phyloP scores from a whole-genome alignment of 53 echinoderm and acorn worm species.

The Holothuria leucospilota region DNA sequence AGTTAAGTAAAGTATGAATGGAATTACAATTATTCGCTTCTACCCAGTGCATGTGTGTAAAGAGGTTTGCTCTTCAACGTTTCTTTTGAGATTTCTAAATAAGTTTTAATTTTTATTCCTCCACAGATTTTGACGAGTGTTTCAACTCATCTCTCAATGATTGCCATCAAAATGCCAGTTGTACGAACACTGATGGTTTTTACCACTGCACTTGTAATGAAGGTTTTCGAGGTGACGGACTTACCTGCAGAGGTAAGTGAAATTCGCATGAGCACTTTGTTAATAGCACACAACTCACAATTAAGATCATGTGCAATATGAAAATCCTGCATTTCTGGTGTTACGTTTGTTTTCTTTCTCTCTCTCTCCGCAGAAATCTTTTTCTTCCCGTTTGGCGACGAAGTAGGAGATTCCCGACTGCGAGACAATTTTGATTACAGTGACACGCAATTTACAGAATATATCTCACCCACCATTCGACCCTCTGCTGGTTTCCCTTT shows the following conservation, averaged over 20 bases:
- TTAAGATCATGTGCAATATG: background rate
- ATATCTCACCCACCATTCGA: constrained; percentile 50
- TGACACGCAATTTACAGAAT: constrained; percentile 41
- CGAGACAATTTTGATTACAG: constrained; percentile 12
- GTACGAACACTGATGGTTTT: constrained; percentile 1
- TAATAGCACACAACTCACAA: background rate
- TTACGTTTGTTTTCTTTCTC: background rate
- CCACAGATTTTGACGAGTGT: constrained; percentile 74
- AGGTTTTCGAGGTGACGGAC: constrained; percentile 31
- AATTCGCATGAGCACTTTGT: background rate
- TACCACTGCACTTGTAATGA: constrained; percentile 30
- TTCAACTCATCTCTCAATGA: constrained; percentile 1
- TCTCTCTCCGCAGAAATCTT: constrained; percentile 33
- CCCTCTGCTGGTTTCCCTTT: constrained; percentile 64
- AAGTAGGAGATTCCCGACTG: constrained; percentile 45
- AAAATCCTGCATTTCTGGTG: background rate
- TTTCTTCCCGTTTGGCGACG: constrained; percentile 51
- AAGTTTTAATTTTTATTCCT: background rate
- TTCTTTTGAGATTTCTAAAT: background rate
- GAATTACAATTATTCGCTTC: background rate
- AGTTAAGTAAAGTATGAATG: background rate
- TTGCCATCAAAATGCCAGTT: constrained; percentile 14
- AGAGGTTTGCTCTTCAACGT: no score
- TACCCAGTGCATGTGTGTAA: background rate
- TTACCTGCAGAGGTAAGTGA: constrained; percentile 59